A percentile compares a stretch with the other conserved stretches of the same genome.
Conservation (phyloP, 2,797 vertebrate species). For the Hephaestus fuliginosus region DNA sequence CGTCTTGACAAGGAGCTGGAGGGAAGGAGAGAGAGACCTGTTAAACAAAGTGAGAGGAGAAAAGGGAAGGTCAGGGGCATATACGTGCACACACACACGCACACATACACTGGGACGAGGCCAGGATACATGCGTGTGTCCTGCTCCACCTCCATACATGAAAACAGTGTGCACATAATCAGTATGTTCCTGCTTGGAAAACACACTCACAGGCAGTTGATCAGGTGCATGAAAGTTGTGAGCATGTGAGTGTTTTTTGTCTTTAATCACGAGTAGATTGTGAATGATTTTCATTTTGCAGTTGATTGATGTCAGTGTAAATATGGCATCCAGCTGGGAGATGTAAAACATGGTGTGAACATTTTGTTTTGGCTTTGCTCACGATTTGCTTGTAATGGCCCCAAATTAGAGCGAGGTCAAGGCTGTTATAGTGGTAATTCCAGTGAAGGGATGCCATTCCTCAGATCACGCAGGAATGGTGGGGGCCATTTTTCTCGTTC, state of each 20-base stretch:
- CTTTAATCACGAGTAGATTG: conserved; percentile 59
- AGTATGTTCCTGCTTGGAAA: conserved; percentile 22
- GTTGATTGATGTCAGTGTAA: conserved; percentile 62
- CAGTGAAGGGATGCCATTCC: conserved; percentile 28
- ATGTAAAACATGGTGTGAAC: conserved; percentile 59
- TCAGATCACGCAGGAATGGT: conserved; percentile 35
- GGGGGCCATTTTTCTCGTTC: conserved; percentile 10
- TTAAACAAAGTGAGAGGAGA: conserved; percentile 67
- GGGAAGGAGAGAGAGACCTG: conserved; percentile 51
- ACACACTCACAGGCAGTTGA: conserved; percentile 10
- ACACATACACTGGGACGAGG: not conserved
- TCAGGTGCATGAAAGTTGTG: conserved; percentile 37
- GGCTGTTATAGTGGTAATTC: conserved; percentile 57
- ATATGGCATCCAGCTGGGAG: conserved; percentile 49
- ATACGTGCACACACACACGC: conserved; percentile 17
- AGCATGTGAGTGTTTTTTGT: conserved; percentile 22
- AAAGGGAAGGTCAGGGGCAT: conserved; percentile 57
- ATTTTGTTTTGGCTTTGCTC: conserved; percentile 61
- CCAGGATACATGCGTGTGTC: conserved; percentile 27
- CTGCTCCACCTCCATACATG: conserved; percentile 33
- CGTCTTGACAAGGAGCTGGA: conserved; percentile 77
- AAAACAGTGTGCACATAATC: conserved; percentile 50
- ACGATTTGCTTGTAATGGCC: conserved; percentile 62
- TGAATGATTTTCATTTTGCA: conserved; percentile 47
- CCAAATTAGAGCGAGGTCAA: conserved; percentile 58